A percentile compares a stretch with the other conserved stretches of the same genome.
phyloP scores from a whole-genome alignment of 2,888 invertebrate species.

The Eupithecia subumbrata region DNA sequence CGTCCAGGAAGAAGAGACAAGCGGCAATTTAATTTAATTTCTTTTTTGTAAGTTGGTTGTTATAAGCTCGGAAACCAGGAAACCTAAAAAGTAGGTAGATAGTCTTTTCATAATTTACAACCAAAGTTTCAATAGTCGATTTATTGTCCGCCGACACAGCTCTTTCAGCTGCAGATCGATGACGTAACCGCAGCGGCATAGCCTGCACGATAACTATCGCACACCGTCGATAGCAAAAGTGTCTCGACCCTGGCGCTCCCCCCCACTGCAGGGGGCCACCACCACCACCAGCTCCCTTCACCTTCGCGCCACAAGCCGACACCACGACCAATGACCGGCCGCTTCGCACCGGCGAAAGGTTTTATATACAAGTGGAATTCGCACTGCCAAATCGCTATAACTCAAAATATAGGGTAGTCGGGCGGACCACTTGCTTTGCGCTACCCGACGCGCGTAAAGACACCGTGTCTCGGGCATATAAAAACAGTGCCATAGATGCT shows the following conservation, averaged over 20 bases:
- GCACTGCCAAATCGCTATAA: conserved; percentile 84
- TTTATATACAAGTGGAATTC: conserved; percentile 86
- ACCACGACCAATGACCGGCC: conserved; percentile 78
- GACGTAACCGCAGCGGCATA: conserved; percentile 69
- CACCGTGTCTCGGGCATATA: conserved; percentile 24
- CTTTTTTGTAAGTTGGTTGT: not conserved
- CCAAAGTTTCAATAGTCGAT: not conserved
- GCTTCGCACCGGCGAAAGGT: conserved; percentile 85
- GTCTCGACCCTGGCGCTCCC: conserved; percentile 81
- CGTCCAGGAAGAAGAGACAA: not conserved
- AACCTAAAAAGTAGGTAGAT: not conserved
- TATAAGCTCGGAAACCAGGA: not conserved
- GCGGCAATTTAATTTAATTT: not conserved
- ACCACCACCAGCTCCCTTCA: conserved; percentile 76
- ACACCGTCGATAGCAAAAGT: conserved; percentile 79
- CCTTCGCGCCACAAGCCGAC: conserved; percentile 73
- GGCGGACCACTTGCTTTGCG: conserved; percentile 76
- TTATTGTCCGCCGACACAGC: not conserved
- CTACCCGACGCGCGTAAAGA: conserved; percentile 50
- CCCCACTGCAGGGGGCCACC: conserved; percentile 58
- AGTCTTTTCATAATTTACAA: not conserved
- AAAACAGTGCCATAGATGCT: conserved; percentile 64
- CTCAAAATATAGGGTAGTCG: conserved; percentile 86
- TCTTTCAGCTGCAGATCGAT: conserved; percentile 42
- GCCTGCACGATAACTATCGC: conserved; percentile 68